Evolutionary conservation across 92 coral and sea anemone genomes (phyloP).

Genomic region (Bergia puertoricense): DNA sequence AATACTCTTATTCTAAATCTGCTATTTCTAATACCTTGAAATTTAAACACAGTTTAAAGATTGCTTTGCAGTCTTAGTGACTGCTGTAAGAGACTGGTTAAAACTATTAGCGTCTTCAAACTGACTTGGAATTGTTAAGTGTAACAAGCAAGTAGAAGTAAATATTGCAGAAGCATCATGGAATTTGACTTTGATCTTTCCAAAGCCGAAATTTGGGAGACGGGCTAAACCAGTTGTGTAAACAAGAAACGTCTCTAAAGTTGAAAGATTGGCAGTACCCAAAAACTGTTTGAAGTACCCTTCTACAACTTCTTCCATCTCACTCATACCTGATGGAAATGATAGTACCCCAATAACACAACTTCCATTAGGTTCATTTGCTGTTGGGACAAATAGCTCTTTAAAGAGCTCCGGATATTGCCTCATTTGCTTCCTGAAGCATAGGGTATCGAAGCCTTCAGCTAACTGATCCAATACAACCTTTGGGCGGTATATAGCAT

Average conservation of each 20-base stretch:
- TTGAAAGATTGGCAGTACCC: not conserved
- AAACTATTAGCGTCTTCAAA: slow-evolving; percentile 30
- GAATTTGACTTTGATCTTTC: slow-evolving; percentile 39
- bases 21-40: too few relatives aligned
- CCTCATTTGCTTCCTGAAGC: slow-evolving; percentile 27
- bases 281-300: slow-evolving; percentile 8
- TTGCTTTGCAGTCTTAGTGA: slow-evolving; percentile 16
- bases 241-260: slow-evolving; percentile 23
- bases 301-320: not conserved
- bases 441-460: slow-evolving; percentile 37
- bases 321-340: not conserved
- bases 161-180: slow-evolving; percentile 21
- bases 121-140: slow-evolving; percentile 35
- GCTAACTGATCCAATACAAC: slow-evolving; percentile 14
- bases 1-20: too few relatives aligned
- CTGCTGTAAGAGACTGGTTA: slow-evolving; percentile 3
- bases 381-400: not conserved
- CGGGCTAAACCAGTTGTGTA: slow-evolving; percentile 41
- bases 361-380: not conserved
- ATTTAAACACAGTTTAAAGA: slow-evolving; percentile 24
- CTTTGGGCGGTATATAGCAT: slow-evolving; percentile 2
- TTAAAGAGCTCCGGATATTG: slow-evolving; percentile 6
- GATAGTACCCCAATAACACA: not conserved
- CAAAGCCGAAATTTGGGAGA: slow-evolving; percentile 42
- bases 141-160: slow-evolving; percentile 35